Conservation (phyloP, 1,140 invertebrate genomes). For the Pseudobourletiella spinata region DNA sequence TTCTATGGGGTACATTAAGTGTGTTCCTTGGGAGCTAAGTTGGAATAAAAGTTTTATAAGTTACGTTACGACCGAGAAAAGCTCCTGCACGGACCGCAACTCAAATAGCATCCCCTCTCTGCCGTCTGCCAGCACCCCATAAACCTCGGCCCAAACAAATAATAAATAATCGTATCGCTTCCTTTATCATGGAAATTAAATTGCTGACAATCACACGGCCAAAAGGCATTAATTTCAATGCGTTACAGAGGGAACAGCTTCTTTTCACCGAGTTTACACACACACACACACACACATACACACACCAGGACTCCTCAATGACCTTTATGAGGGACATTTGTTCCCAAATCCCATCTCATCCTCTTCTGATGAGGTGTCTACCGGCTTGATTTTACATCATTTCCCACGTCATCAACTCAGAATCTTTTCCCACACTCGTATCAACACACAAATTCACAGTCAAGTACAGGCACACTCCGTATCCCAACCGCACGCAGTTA, state of each 20-base stretch:
- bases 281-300: neutral
- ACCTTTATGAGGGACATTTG: neutral
- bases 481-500: no score
- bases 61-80: conserved; percentile 7
- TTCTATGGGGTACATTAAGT: conserved; percentile 4
- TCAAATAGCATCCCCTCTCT: neutral
- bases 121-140: neutral
- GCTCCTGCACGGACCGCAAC: neutral
- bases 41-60: conserved; percentile 8
- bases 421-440: no score
- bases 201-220: conserved; percentile 10
- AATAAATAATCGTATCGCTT: conserved; percentile 6
- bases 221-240: neutral
- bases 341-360: neutral
- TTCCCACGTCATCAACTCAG: no score
- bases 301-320: neutral
- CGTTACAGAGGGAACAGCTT: neutral
- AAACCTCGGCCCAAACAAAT: neutral
- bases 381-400: neutral
- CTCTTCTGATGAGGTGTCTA: neutral
- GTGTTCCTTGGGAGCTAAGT: conserved; percentile 6
- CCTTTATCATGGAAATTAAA: conserved; percentile 12
- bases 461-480: no score
- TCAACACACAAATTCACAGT: no score
- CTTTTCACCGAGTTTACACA: neutral